A percentile compares a stretch with the other conserved stretches of the same genome.
Evolutionary conservation across 2,888 invertebrate species (phyloP).

Genomic region (Alviniconcha strummeri): DNA sequence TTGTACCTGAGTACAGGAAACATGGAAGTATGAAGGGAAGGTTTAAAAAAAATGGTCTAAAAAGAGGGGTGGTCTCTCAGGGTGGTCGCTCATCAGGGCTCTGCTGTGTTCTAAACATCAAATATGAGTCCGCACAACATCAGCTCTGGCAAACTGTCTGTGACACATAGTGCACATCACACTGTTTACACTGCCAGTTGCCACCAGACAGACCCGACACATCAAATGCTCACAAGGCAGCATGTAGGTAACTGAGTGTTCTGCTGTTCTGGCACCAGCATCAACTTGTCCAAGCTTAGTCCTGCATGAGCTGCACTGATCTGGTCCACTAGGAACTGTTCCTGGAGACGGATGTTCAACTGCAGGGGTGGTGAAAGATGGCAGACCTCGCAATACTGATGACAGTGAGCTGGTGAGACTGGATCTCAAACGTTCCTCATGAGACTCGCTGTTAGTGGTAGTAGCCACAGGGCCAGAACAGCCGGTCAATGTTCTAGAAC

Average conservation of each 20-base stretch:
- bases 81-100: too few relatives aligned
- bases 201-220: conserved; percentile 34
- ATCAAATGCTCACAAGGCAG: conserved; percentile 49
- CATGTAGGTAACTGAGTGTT: conserved; percentile 37
- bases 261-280: not conserved
- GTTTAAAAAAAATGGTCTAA: too few relatives aligned
- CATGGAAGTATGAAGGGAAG: too few relatives aligned
- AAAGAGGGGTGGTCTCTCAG: too few relatives aligned
- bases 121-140: conserved; percentile 30
- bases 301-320: not conserved
- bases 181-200: too few relatives aligned
- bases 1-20: too few relatives aligned
- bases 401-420: conserved; percentile 56
- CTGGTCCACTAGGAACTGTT: not conserved
- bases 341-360: too few relatives aligned
- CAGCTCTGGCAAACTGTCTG: conserved; percentile 5
- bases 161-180: conserved; percentile 28
- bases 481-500: too few relatives aligned
- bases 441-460: conserved; percentile 29
- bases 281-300: not conserved
- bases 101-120: not conserved
- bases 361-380: conserved; percentile 48
- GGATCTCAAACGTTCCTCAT: conserved; percentile 45
- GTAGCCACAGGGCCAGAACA: too few relatives aligned
- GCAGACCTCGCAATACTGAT: conserved; percentile 49